A percentile compares a stretch with the other conserved stretches of the same genome.
Evolutionary conservation across 1,140 invertebrate genomes (phyloP).

Genomic region (Lucilia cuprina): DNA sequence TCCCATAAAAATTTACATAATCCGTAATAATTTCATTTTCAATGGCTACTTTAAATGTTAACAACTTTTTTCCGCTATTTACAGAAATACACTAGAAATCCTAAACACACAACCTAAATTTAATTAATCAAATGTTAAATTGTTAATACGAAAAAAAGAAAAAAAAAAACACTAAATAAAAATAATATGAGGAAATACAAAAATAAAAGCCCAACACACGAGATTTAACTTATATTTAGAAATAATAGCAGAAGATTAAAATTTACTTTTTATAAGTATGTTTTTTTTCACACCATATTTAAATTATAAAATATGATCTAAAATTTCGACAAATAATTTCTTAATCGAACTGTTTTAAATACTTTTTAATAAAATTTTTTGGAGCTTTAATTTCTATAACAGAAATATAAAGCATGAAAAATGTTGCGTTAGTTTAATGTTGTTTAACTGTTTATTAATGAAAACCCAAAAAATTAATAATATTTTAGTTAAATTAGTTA

Average conservation of each 20-base stretch:
- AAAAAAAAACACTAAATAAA: neutral
- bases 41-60: constrained; percentile 1
- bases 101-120: neutral
- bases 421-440: neutral
- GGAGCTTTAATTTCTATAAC: neutral
- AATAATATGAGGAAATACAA: neutral
- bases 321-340: neutral
- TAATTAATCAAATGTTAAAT: neutral
- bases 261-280: too few species aligned
- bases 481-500: neutral
- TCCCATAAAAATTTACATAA: neutral
- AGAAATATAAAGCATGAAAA: neutral
- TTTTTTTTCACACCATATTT: too few species aligned
- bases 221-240: neutral
- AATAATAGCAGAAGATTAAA: too few species aligned
- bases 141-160: neutral
- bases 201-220: neutral
- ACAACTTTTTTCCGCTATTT: neutral
- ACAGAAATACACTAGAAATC: neutral
- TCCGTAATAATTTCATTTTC: neutral
- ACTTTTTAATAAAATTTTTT: neutral
- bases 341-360: neutral
- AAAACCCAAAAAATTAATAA: neutral
- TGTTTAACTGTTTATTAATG: neutral
- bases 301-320: neutral